A percentile compares a stretch with the other conserved stretches of the same genome.
Evolutionary conservation across 2,113 vertebrate species (phyloP).

Genomic region (Hymenochirus boettgeri): DNA sequence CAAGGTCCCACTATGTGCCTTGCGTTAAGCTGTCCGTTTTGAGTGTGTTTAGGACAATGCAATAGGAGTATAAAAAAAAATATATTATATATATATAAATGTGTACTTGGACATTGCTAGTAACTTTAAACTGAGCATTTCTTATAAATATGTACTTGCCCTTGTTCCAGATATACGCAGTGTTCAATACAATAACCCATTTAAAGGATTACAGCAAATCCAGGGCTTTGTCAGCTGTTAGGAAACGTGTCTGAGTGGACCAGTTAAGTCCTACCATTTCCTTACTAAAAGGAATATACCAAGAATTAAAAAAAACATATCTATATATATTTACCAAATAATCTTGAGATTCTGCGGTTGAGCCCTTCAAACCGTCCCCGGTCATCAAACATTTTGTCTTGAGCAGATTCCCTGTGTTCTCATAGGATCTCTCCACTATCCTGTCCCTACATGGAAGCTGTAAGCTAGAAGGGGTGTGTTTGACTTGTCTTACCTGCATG

Average conservation of each 20-base stretch:
- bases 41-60: no score
- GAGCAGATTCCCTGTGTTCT: neutral
- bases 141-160: no score
- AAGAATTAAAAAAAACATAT: no score
- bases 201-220: neutral
- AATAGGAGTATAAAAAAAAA: no score
- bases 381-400: constrained; percentile 37
- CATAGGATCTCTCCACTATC: no score
- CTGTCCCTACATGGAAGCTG: neutral
- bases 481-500: constrained; percentile 22
- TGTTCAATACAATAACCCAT: neutral
- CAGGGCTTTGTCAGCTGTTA: neutral
- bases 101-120: no score
- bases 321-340: constrained; percentile 21
- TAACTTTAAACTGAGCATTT: no score
- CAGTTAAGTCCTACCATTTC: neutral
- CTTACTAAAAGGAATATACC: neutral
- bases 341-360: constrained; percentile 11
- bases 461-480: constrained; percentile 3
- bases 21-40: no score
- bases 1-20: no score
- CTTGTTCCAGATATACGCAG: neutral
- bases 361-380: constrained; percentile 20
- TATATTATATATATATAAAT: no score
- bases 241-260: neutral